Evolutionary conservation across 2,113 vertebrate species (phyloP), one percentile per base, ranked within the genome.

Genomic region (Paradoxurus hermaphroditus): DNA sequence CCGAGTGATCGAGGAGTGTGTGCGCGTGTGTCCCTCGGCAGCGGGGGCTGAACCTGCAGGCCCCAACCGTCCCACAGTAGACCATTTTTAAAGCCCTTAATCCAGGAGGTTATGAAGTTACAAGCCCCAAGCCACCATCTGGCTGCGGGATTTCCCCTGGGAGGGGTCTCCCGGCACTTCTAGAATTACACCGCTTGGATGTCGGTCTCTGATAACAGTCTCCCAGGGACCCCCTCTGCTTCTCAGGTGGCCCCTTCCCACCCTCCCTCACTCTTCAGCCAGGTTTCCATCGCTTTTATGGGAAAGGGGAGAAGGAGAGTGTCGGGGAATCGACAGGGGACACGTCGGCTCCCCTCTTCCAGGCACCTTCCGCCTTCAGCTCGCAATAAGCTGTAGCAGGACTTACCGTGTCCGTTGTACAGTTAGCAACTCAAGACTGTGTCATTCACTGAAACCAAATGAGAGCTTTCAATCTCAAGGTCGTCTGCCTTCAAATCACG

Each of bases 61-160:
- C 51, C 36, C 86, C 31, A 16, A 86, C 36, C 77, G 49, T 53
- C 59, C 41, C 27, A 39, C 4, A 49, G 86, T 79, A 29, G 14
- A 79, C 72, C 49, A 78, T 53, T 72, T 86, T 62, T 29, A 85
- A 92, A 62, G 44, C 86, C 36, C 56, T 94, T 91, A 90, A 94
- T 95, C 95, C 78, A 29, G 34, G 65, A 41, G 59, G 70, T 36
- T 92, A 97, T 98, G 92, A 91, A 92, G 46, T 97, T 98, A 96
- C 95, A 82, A 12, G 44, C 83, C 53, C 18, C 65, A 86, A 92
- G 78, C 56, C 96, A 90, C 97, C 97, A 98, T 94, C 97, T 98
- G 98, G 90, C 92, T 77, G 39, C 65, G 78, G 81, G 85, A 41
- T 73, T 91, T 90, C 75, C 95, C 70, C 1, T 3, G 2, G 56